Percentiles rank a stretch among this genome's conserved stretches.
Conservation (phyloP, 2,888 invertebrate species). For the Lithophane socia region DNA sequence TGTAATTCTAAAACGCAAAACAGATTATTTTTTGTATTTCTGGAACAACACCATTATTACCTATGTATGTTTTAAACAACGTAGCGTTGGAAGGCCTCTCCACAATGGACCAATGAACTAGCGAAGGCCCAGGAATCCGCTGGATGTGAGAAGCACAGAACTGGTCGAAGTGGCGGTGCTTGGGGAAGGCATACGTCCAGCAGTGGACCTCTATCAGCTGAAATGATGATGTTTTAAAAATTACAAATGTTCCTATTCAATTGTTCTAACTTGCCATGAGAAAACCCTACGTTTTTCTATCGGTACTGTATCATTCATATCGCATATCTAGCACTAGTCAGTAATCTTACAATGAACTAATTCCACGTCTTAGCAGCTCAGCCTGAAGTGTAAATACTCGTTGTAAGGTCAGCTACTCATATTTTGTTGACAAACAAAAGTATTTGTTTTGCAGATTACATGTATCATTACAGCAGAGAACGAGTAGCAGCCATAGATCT, state of each 20-base stretch:
- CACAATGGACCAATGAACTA: no score
- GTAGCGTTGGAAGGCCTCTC: no score
- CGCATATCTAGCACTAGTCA: conserved; percentile 11
- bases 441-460: conserved; percentile 6
- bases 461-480: not conserved
- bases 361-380: not conserved
- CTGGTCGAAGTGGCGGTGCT: no score
- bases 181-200: no score
- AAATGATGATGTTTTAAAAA: not conserved
- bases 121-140: no score
- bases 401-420: conserved; percentile 27
- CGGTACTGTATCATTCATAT: not conserved
- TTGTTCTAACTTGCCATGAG: not conserved
- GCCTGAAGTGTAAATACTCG: conserved; percentile 12
- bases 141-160: no score
- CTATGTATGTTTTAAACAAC: no score
- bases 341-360: conserved; percentile 2
- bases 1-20: conserved; percentile 31
- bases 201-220: no score
- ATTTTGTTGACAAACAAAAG: conserved; percentile 17
- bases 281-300: not conserved
- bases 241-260: not conserved
- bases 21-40: not conserved
- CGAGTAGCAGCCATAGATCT: not conserved
- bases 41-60: no score